These are phyloP conservation scores for Rhea americana DNA, from an alignment of 2,113 vertebrate genomes.

Conservation along the genomic window DNA sequence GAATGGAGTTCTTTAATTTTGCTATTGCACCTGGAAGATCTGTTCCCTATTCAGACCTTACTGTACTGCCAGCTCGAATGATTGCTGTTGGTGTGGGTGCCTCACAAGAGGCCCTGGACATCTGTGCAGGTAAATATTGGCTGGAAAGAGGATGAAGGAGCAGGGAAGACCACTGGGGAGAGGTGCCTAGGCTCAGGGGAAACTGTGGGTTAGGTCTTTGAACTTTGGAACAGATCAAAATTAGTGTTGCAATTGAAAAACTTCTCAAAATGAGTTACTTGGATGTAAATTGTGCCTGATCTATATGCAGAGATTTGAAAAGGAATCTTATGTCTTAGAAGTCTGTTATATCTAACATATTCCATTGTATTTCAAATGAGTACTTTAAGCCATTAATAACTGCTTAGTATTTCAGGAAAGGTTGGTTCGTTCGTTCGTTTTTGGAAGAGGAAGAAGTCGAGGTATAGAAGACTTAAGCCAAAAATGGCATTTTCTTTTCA, in stretches of 20 bases:
- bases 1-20: neutral
- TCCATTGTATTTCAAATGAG: neutral
- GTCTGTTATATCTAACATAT: neutral
- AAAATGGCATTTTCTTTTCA: neutral
- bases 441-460: neutral
- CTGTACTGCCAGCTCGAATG: neutral
- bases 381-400: neutral
- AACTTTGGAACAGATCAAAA: neutral
- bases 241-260: neutral
- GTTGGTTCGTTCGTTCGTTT: neutral
- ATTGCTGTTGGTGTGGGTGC: neutral
- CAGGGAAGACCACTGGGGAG: neutral
- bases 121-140: neutral
- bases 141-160: neutral
- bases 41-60: neutral
- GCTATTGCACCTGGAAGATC: neutral
- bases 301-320: neutral
- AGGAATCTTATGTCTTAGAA: neutral
- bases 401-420: neutral
- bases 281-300: neutral
- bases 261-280: neutral
- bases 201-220: neutral
- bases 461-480: neutral
- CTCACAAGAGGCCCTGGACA: neutral
- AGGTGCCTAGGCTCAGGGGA: neutral